These are phyloP conservation scores for Endomychus coccineus DNA, from an alignment of 2,888 invertebrate species.

Conservation along the genomic window DNA sequence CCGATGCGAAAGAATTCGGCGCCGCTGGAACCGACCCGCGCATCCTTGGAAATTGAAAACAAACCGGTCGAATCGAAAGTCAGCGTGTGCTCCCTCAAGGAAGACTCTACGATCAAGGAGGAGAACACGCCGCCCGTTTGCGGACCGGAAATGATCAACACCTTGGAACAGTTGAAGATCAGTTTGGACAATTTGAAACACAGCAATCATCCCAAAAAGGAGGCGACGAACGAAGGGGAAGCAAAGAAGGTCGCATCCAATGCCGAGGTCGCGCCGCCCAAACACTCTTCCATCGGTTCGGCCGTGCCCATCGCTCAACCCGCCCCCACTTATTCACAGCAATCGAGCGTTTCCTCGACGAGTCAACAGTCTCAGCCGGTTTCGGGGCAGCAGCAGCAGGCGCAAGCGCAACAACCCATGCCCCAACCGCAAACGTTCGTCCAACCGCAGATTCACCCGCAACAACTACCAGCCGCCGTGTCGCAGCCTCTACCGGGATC, in stretches of 20 bases:
- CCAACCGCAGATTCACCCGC: conserved; percentile 14
- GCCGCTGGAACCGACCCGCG: conserved; percentile 27
- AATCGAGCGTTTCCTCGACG: not conserved
- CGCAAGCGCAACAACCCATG: conserved; percentile 17
- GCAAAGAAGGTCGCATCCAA: conserved; percentile 18
- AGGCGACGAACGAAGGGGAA: conserved; percentile 19
- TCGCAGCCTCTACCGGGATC: conserved; percentile 13
- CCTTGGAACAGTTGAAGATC: conserved; percentile 51
- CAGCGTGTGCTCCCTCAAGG: conserved; percentile 31
- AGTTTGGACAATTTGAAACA: conserved; percentile 52
- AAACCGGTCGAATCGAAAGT: conserved; percentile 31
- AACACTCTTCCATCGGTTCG: not conserved
- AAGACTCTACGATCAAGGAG: conserved; percentile 25
- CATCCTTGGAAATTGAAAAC: conserved; percentile 21
- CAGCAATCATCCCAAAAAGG: conserved; percentile 43
- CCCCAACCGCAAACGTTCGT: conserved; percentile 10
- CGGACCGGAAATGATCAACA: conserved; percentile 47
- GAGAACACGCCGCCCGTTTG: conserved; percentile 41
- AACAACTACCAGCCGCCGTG: conserved; percentile 2
- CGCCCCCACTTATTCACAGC: not conserved
- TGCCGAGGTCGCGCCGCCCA: not conserved
- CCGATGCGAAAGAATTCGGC: conserved; percentile 31
- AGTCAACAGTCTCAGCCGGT: conserved; percentile 1
- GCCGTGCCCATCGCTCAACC: conserved; percentile 1
- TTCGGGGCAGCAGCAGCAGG: not conserved